phyloP scores from a whole-genome alignment of 2,888 invertebrate genomes.

The Lasioglossum pauxillum region DNA sequence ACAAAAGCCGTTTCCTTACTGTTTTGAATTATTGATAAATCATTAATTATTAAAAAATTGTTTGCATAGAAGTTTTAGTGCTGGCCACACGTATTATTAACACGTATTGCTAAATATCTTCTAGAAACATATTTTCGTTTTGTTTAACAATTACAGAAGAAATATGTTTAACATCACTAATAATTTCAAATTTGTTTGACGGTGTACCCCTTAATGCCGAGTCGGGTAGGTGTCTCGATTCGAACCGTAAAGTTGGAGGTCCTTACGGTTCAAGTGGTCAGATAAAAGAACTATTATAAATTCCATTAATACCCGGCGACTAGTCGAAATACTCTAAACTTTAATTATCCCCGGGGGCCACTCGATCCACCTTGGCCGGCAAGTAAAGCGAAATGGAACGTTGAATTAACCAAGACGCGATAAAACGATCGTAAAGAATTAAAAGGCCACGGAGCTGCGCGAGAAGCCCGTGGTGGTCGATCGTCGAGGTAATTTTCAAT shows the following conservation, averaged over 20 bases:
- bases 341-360: conserved; percentile 74
- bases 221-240: too few species aligned
- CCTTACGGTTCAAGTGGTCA: conserved; percentile 41
- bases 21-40: too few species aligned
- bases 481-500: conserved; percentile 59
- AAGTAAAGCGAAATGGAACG: conserved; percentile 67
- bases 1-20: too few species aligned
- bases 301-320: conserved; percentile 77
- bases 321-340: conserved; percentile 75
- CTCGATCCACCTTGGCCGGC: conserved; percentile 29
- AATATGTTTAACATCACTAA: neutral
- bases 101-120: too few species aligned
- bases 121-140: too few species aligned
- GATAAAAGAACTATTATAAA: conserved; percentile 77
- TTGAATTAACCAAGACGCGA: conserved; percentile 76
- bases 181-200: neutral
- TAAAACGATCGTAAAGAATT: conserved; percentile 72
- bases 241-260: neutral
- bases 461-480: conserved; percentile 1
- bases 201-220: neutral
- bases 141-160: neutral
- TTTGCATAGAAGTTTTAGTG: too few species aligned
- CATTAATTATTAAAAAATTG: too few species aligned
- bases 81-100: too few species aligned
- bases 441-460: conserved; percentile 47